These are phyloP conservation scores for Thecocarcelia acutangulata DNA, from an alignment of 2,888 invertebrate species.

Conservation along the genomic window DNA sequence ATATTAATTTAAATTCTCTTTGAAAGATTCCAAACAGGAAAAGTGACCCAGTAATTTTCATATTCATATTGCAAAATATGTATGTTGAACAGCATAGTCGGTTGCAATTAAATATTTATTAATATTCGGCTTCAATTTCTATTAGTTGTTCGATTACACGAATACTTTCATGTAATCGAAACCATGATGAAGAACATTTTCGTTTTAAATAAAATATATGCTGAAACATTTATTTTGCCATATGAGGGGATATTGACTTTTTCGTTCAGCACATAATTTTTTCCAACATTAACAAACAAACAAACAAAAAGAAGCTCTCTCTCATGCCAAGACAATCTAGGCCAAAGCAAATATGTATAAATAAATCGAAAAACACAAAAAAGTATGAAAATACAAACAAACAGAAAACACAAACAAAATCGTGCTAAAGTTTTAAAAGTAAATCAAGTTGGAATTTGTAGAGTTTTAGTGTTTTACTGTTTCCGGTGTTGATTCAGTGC, in stretches of 20 bases:
- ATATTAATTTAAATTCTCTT: too few species aligned
- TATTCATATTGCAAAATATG: too few species aligned
- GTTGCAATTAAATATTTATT: too few species aligned
- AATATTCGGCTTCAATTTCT: too few species aligned
- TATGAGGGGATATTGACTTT: conserved; percentile 23
- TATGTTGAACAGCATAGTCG: too few species aligned
- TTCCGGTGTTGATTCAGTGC: conserved; percentile 50
- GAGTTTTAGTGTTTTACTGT: conserved; percentile 56
- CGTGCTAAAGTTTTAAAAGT: conserved; percentile 48
- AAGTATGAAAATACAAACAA: conserved; percentile 4
- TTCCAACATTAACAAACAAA: conserved; percentile 16
- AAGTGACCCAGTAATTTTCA: too few species aligned
- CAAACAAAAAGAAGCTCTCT: conserved; percentile 29
- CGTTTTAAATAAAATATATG: too few species aligned
- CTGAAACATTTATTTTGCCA: too few species aligned
- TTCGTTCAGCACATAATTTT: neutral
- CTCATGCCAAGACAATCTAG: conserved; percentile 53
- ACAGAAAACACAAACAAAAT: conserved; percentile 38
- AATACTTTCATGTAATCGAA: too few species aligned
- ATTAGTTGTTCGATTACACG: too few species aligned
- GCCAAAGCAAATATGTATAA: conserved; percentile 50
- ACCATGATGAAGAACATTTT: too few species aligned
- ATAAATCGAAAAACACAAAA: conserved; percentile 28
- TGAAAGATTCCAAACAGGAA: too few species aligned
- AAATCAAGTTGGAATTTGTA: conserved; percentile 59